Base-by-base conservation (phyloP, 2,888 invertebrate species). In the Mesorhabditis belari region DNA sequence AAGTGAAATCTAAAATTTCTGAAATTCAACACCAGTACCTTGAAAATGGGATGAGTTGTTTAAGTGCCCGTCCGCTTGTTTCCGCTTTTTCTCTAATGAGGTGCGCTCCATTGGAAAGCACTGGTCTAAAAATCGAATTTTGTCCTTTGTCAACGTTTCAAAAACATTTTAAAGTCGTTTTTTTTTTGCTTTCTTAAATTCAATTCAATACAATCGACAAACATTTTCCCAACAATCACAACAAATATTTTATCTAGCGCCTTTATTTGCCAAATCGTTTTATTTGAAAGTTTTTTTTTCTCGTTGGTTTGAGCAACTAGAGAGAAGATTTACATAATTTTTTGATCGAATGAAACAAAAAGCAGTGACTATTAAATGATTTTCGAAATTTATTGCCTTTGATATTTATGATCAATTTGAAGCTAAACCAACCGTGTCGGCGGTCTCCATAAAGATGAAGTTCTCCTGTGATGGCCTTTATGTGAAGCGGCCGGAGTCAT, bases 371-470 rank as follows among this genome's bases (percentile, higher is more conserved):
- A 19, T 29, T 5, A 12, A 29, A n/a, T 19, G 6, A 23, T n/a
- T n/a, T 17, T n/a, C 6, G 49, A 49, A 49, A 49, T 23, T 57
- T 23, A 49, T 17, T 1, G 3, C n/a, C 12, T 57, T 9, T 56
- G 29, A 35, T 9, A 1, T 9, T 27, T 17, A 12, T 54, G 24
- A 24, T 1, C 17, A 25, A 12, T n/a, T 23, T 5, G 9, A 1
- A 17, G 19, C 4, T 25, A 35, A 3, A 3, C 29, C 44, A 49
- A 70, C 65, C 71, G 60, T 1, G 68, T 62, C n/a, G 70, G 66
- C 21, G 74, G 74, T 6, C 71, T 66, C 74, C 74, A 74, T 28
- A 74, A 49, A 19, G 74, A 74, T 3, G 74, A 74, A 6, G 70
- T 69, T 28, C 74, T 61, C 19, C 74, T 50, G 55, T 74, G 74